phyloP scores from a whole-genome alignment of 2,797 vertebrate species.

The Sebastes vulpes region DNA sequence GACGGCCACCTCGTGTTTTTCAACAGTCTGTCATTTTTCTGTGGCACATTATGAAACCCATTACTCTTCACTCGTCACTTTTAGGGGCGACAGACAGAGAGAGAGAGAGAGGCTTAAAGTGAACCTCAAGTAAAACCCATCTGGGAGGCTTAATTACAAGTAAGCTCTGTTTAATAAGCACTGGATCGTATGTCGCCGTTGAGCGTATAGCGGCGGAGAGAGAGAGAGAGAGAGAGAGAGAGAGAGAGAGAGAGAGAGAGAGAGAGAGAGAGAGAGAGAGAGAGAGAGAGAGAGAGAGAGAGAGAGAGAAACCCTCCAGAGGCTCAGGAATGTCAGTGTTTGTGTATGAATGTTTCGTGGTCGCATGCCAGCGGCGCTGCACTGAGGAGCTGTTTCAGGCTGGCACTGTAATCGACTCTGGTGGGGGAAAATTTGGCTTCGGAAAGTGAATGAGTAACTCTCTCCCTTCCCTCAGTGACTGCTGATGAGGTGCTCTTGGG shows the following conservation, averaged over 20 bases:
- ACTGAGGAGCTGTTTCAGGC: conserved; percentile 38
- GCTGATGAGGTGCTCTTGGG: conserved; percentile 48
- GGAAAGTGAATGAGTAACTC: conserved; percentile 32
- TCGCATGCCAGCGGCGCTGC: conserved; percentile 38
- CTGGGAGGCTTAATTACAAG: conserved; percentile 78
- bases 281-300: background rate
- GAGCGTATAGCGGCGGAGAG: conserved; percentile 15
- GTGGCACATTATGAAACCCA: conserved; percentile 60
- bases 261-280: too few relatives aligned
- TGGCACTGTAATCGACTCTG: conserved; percentile 39
- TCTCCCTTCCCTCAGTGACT: conserved; percentile 21
- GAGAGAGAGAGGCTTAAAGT: conserved; percentile 39
- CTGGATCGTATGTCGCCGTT: conserved; percentile 65
- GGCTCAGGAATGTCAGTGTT: conserved; percentile 66
- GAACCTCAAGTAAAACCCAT: conserved; percentile 69
- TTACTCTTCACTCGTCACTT: conserved; percentile 68
- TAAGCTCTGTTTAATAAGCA: conserved; percentile 81
- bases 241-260: too few relatives aligned
- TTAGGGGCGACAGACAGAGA: conserved; percentile 39
- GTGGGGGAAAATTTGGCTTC: conserved; percentile 33
- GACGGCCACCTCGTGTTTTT: conserved; percentile 35
- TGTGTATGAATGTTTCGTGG: conserved; percentile 47
- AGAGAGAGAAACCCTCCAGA: conserved; percentile 59
- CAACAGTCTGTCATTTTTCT: conserved; percentile 65
- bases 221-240: too few relatives aligned